Percentiles rank a stretch among this genome's conserved stretches.
Conservation (phyloP, 2,888 invertebrate species). For the Drosophila bunnanda region DNA sequence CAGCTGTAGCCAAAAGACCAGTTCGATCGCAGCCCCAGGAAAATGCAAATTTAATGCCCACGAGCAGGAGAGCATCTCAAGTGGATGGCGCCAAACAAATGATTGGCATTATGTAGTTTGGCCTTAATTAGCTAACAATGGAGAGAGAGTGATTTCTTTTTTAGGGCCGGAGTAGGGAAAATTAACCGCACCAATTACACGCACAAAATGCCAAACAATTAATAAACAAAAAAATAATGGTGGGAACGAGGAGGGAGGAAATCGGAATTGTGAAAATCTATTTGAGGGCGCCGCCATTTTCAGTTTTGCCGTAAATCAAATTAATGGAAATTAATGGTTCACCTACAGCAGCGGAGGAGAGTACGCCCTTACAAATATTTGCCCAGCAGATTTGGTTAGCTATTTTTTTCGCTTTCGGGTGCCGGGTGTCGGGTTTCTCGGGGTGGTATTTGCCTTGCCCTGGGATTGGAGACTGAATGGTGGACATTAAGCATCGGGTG, state of each 20-base stretch:
- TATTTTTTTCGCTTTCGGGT: conserved; percentile 5
- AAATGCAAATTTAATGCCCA: conserved; percentile 45
- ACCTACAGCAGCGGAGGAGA: conserved; percentile 47
- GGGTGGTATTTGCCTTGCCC: conserved; percentile 8
- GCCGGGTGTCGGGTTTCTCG: background rate
- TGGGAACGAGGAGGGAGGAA: background rate
- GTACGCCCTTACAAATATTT: conserved; percentile 54
- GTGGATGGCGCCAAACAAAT: conserved; percentile 48
- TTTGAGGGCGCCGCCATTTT: conserved; percentile 50
- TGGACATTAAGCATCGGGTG: conserved; percentile 34
- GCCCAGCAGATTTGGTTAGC: conserved; percentile 25
- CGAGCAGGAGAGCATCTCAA: conserved; percentile 20
- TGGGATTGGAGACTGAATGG: conserved; percentile 43
- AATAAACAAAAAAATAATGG: conserved; percentile 57
- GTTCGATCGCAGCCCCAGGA: conserved; percentile 7
- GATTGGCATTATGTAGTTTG: conserved; percentile 51
- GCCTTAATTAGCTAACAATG: conserved; percentile 61
- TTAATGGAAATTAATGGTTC: conserved; percentile 80
- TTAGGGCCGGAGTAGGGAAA: background rate
- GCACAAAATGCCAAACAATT: conserved; percentile 58
- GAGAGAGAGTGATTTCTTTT: conserved; percentile 23
- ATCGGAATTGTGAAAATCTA: conserved; percentile 56
- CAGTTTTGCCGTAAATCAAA: conserved; percentile 72
- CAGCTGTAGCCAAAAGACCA: conserved; percentile 23
- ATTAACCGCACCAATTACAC: conserved; percentile 59